Percentiles rank a stretch among this genome's conserved stretches.
Conservation (phyloP, 1,140 invertebrate species). For the Drosophila pruinosa region DNA sequence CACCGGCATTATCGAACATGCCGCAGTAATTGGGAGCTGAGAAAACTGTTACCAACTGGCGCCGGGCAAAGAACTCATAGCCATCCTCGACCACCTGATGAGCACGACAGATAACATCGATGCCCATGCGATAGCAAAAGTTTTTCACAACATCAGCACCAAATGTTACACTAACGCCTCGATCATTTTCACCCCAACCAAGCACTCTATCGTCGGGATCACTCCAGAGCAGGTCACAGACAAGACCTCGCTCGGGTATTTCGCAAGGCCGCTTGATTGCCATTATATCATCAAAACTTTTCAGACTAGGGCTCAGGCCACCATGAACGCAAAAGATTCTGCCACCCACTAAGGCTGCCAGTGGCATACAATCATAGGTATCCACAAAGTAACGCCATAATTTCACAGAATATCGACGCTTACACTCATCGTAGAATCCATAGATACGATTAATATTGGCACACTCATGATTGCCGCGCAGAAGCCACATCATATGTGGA, state of each 20-base stretch:
- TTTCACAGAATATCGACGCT: constrained; percentile 89
- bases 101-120: constrained; percentile 93
- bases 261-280: constrained; percentile 94
- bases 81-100: constrained; percentile 96
- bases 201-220: constrained; percentile 92
- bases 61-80: constrained; percentile 92
- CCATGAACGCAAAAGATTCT: constrained; percentile 94
- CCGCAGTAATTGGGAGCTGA: constrained; percentile 93
- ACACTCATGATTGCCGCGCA: constrained; percentile 93
- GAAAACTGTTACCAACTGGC: constrained; percentile 91
- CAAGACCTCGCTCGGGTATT: constrained; percentile 92
- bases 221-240: constrained; percentile 94
- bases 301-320: constrained; percentile 90
- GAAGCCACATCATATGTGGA: constrained; percentile 94
- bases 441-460: constrained; percentile 92
- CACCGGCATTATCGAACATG: constrained; percentile 94
- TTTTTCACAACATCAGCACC: constrained; percentile 91
- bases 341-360: constrained; percentile 91
- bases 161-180: constrained; percentile 92
- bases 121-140: constrained; percentile 91
- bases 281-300: constrained; percentile 95
- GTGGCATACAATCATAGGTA: constrained; percentile 87
- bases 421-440: constrained; percentile 89
- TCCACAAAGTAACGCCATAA: constrained; percentile 90
- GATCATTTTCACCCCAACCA: constrained; percentile 93